Evolutionary conservation across 2,113 vertebrate species (phyloP).

Genomic region (Sapayoa aenigma): DNA sequence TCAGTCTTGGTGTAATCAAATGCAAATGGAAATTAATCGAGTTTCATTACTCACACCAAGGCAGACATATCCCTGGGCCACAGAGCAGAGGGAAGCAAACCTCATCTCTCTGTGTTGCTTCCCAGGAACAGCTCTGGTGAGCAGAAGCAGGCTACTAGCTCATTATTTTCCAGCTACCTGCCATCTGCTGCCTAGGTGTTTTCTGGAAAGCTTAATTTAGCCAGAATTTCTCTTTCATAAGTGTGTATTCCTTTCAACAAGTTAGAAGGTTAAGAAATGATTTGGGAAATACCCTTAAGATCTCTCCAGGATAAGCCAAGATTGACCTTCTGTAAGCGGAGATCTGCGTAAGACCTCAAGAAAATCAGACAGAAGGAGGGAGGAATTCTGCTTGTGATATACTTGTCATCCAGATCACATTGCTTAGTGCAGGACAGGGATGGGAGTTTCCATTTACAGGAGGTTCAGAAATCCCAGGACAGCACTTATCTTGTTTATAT

Average conservation of each 20-base stretch:
- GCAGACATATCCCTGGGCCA: background rate
- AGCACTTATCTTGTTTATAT: background rate
- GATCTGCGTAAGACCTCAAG: background rate
- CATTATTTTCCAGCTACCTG: background rate
- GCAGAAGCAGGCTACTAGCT: background rate
- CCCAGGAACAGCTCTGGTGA: background rate
- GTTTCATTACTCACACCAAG: background rate
- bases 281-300: background rate
- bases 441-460: background rate
- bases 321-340: background rate
- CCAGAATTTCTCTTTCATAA: background rate
- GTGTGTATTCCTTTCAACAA: background rate
- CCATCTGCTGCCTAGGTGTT: background rate
- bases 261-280: background rate
- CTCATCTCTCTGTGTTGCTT: background rate
- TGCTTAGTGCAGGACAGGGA: background rate
- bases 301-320: background rate
- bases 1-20: background rate
- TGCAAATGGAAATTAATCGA: background rate
- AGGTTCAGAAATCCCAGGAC: background rate
- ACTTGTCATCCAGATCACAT: background rate
- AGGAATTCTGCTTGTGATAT: background rate
- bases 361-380: background rate
- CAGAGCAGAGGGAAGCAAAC: background rate
- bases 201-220: background rate